Conservation (phyloP, 2,888 invertebrate genomes). For the Eristalis tenax region DNA sequence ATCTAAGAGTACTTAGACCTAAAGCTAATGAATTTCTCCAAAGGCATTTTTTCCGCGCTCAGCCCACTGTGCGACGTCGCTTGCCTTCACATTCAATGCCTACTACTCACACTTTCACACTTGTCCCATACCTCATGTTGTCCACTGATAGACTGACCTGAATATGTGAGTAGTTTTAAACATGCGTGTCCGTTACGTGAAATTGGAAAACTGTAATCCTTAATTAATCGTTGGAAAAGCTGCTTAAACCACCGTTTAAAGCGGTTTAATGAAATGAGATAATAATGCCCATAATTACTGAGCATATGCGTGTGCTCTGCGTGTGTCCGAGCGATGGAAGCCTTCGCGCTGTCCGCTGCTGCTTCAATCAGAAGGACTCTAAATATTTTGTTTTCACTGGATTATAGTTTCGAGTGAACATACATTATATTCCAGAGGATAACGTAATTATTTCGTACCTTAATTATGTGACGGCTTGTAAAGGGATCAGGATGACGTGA, state of each 20-base stretch:
- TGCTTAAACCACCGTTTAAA: conserved; percentile 42
- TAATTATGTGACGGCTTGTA: not conserved
- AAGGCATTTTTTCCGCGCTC: too few species aligned
- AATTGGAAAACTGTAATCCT: conserved; percentile 50
- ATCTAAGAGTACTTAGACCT: too few species aligned
- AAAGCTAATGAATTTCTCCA: too few species aligned
- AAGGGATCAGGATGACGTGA: not conserved
- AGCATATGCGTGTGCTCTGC: not conserved
- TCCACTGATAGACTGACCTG: not conserved
- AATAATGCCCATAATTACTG: conserved; percentile 46
- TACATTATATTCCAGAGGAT: not conserved
- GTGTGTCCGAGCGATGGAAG: not conserved
- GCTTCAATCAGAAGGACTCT: not conserved
- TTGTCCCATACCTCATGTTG: not conserved
- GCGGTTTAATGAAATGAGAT: conserved; percentile 51
- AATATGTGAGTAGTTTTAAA: conserved; percentile 15
- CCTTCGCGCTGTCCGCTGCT: not conserved
- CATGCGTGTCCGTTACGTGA: not conserved
- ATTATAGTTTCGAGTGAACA: conserved; percentile 12
- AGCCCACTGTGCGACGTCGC: too few species aligned
- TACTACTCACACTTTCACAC: not conserved
- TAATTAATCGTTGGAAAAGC: conserved; percentile 64
- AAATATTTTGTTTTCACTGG: conserved; percentile 7
- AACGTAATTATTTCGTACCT: conserved; percentile 11
- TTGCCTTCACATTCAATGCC: not conserved